These are phyloP conservation scores for Oreotrochilus melanogaster DNA, from an alignment of 2,113 vertebrate species.

Conservation along the genomic window DNA sequence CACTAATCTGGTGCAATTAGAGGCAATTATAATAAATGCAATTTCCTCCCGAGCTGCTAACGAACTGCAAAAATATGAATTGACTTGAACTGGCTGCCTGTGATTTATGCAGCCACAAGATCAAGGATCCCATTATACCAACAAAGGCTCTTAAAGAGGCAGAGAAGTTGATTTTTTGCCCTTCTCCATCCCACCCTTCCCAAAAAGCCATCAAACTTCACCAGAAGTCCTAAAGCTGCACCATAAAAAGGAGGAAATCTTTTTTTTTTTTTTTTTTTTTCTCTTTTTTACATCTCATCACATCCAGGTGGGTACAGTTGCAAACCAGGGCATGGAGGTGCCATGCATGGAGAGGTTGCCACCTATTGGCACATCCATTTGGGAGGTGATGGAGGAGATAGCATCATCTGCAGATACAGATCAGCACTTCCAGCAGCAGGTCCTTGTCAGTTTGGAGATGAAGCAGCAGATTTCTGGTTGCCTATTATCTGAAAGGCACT, in stretches of 20 bases:
- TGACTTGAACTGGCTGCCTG: conserved; percentile 78
- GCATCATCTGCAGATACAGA: not conserved
- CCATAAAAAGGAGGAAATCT: rapidly evolving
- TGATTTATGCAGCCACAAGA: conserved; percentile 79
- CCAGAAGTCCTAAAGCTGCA: not conserved
- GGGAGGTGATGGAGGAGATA: rapidly evolving
- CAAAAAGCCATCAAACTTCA: not conserved
- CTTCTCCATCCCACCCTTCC: not conserved
- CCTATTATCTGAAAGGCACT: not conserved
- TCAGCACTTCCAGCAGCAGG: not conserved
- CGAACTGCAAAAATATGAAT: conserved; percentile 86
- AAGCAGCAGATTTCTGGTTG: not conserved
- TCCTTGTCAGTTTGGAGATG: not conserved
- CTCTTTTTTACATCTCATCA: rapidly evolving
- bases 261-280: too few species aligned
- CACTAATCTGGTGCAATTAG: conserved; percentile 90
- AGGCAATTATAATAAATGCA: conserved; percentile 89
- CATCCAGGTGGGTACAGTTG: rapidly evolving
- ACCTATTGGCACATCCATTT: conserved; percentile 5
- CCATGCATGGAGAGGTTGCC: conserved; percentile 6
- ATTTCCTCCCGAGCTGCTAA: conserved; percentile 85
- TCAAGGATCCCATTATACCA: conserved; percentile 64
- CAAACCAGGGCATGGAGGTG: not conserved
- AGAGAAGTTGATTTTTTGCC: not conserved
- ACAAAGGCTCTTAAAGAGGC: conserved; percentile 68